These are phyloP conservation scores for Paramormyrops kingsleyae DNA, from an alignment of 2,113 vertebrate species.

Conservation along the genomic window DNA sequence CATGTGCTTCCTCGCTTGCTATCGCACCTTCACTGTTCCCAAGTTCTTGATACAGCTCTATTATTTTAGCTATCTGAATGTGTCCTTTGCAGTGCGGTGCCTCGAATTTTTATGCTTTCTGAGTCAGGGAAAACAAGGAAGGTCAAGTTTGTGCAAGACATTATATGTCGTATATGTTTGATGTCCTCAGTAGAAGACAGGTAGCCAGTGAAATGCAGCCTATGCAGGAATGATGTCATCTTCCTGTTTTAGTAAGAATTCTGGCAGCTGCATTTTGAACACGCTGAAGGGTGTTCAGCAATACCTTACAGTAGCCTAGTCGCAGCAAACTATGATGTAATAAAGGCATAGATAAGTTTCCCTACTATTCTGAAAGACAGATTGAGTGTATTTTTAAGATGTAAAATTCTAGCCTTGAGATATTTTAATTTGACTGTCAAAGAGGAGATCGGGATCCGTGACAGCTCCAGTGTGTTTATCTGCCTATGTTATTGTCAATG, in stretches of 20 bases:
- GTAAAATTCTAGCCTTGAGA: not conserved
- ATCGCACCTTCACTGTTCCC: not conserved
- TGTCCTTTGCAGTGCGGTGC: not conserved
- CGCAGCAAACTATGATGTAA: not conserved
- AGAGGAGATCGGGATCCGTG: not conserved
- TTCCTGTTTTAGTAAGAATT: not conserved
- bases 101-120: not conserved
- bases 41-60: not conserved
- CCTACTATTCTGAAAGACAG: not conserved
- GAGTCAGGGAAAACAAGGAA: not conserved
- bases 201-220: not conserved
- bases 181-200: not conserved
- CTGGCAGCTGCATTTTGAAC: slow-evolving; percentile 3
- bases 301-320: not conserved
- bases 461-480: not conserved
- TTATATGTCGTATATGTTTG: not conserved
- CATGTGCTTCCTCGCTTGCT: not conserved
- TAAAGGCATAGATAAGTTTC: not conserved
- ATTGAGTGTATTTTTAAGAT: slow-evolving; percentile 2
- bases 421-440: not conserved
- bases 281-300: not conserved
- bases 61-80: not conserved
- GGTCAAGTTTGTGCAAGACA: not conserved
- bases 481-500: not conserved
- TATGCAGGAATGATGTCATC: not conserved